phyloP scores from a whole-genome alignment of 2,113 vertebrate genomes.

The Ancistrus triradiatus region DNA sequence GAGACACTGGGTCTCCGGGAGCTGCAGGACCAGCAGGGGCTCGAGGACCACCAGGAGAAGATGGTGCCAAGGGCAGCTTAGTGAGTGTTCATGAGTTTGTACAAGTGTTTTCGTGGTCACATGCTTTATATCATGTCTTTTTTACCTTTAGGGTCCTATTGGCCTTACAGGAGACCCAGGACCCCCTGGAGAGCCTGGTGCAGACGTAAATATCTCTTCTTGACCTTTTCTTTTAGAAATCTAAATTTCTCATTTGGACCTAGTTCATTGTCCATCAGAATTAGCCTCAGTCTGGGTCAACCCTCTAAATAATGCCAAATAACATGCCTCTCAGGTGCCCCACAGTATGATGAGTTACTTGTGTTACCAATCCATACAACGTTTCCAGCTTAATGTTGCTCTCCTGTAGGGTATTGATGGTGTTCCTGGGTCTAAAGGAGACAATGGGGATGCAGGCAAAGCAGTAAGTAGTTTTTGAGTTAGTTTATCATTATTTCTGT shows the following conservation, averaged over 20 bases:
- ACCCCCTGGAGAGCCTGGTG: constrained; percentile 69
- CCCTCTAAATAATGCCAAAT: no score
- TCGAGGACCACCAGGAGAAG: constrained; percentile 86
- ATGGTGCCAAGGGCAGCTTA: constrained; percentile 89
- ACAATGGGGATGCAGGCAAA: constrained; percentile 87
- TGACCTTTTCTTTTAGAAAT: neutral
- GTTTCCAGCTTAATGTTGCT: no score
- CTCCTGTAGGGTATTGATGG: constrained; percentile 83
- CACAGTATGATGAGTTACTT: no score
- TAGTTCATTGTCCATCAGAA: no score
- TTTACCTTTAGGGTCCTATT: constrained; percentile 65
- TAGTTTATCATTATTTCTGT: no score
- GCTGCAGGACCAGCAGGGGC: constrained; percentile 87
- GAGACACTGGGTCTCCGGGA: constrained; percentile 84
- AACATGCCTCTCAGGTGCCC: no score
- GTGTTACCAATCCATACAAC: no score
- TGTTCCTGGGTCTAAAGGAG: constrained; percentile 86
- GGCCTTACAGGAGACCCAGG: constrained; percentile 70
- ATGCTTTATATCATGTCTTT: neutral
- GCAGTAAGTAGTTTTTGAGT: constrained; percentile 68
- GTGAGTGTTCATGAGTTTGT: constrained; percentile 63
- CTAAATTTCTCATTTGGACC: neutral
- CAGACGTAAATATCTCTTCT: constrained; percentile 60
- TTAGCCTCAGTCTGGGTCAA: no score
- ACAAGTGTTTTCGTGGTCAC: neutral